Evolutionary conservation across 92 coral and sea anemone genomes (phyloP).

Genomic region (Heliopora coerulea): DNA sequence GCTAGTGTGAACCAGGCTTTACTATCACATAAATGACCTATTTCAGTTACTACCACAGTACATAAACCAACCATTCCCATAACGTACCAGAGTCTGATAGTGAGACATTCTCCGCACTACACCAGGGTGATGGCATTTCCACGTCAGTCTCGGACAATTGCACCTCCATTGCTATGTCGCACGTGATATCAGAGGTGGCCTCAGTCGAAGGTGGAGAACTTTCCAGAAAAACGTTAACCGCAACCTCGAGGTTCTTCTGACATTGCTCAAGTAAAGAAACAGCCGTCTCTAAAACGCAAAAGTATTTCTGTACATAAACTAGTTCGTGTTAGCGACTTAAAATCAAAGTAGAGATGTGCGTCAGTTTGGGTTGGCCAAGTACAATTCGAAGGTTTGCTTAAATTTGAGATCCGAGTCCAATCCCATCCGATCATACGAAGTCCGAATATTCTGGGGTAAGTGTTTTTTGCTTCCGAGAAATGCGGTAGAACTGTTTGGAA

Average conservation of each 20-base stretch:
- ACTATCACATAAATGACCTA: no score
- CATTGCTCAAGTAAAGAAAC: constrained; percentile 67
- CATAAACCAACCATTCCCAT: background rate
- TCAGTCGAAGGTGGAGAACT: constrained; percentile 11
- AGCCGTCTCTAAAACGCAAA: constrained; percentile 58
- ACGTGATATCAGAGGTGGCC: background rate
- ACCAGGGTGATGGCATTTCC: background rate
- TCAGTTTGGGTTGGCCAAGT: no score
- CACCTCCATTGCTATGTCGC: constrained; percentile 26
- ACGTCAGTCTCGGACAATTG: constrained; percentile 2
- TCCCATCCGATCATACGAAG: no score
- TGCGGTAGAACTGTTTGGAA: no score
- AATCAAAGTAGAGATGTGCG: no score
- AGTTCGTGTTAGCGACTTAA: no score
- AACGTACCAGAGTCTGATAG: background rate
- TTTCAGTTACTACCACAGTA: no score
- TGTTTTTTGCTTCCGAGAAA: no score
- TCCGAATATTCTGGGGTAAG: no score
- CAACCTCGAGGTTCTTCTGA: constrained; percentile 77
- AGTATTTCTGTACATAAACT: background rate
- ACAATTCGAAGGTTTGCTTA: no score
- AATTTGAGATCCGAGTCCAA: no score
- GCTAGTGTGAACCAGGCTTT: no score
- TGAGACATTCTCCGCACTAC: constrained; percentile 6
- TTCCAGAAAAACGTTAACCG: constrained; percentile 73